phyloP scores from a whole-genome alignment of 2,113 vertebrate genomes.

The Corapipo altera region DNA sequence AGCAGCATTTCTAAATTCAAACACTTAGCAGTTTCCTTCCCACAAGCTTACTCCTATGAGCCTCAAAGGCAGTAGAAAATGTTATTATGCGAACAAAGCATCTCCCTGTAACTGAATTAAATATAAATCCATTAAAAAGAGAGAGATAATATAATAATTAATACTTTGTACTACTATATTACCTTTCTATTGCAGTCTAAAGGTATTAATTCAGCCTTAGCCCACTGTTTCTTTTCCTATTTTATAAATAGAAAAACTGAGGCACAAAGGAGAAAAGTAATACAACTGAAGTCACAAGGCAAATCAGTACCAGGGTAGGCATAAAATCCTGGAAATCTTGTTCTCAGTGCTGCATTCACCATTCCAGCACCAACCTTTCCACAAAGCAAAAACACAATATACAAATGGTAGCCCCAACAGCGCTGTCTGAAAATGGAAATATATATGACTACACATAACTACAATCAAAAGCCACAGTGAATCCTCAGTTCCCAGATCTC shows the following conservation, averaged over 20 bases:
- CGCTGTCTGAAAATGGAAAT: not conserved
- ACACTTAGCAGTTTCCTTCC: slow-evolving; percentile 53
- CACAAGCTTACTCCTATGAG: slow-evolving; percentile 49
- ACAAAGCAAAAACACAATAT: not conserved
- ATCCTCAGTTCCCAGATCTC: not conserved
- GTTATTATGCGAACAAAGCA: slow-evolving; percentile 19
- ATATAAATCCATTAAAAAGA: slow-evolving; percentile 50
- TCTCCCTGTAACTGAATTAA: slow-evolving; percentile 45
- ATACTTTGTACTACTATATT: slow-evolving; percentile 43
- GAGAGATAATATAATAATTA: slow-evolving; percentile 58
- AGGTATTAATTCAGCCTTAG: slow-evolving; percentile 37
- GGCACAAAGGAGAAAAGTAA: not conserved
- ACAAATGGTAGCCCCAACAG: not conserved
- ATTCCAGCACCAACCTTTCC: not conserved
- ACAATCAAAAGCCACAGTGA: not conserved
- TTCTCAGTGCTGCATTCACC: not conserved
- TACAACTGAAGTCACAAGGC: not conserved
- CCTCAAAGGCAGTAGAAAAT: slow-evolving; percentile 58
- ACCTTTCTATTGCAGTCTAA: slow-evolving; percentile 32
- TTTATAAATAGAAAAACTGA: slow-evolving; percentile 17
- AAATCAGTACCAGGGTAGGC: not conserved
- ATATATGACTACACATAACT: not conserved
- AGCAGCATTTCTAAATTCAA: slow-evolving; percentile 69
- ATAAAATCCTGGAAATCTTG: not conserved
- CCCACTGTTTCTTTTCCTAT: not conserved